phyloP scores from a whole-genome alignment of 2,888 invertebrate genomes.

The Protophormia terraenovae region DNA sequence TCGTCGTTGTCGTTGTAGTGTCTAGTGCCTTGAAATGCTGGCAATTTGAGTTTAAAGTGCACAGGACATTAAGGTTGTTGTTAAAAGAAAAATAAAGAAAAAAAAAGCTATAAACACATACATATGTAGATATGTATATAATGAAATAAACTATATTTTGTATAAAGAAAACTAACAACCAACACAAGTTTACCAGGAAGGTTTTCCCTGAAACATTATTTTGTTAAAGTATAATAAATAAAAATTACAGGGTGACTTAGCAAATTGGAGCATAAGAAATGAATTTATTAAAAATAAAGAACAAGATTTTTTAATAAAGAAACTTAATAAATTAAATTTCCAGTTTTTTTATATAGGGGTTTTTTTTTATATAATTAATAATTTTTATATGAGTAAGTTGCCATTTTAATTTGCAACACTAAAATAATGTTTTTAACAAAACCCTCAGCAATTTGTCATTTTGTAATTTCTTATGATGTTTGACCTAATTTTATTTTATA shows the following conservation, averaged over 20 bases:
- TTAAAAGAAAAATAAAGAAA: neutral
- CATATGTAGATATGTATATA: neutral
- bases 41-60: constrained; percentile 46
- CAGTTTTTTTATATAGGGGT: no score
- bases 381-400: no score
- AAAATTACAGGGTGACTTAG: constrained; percentile 47
- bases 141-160: neutral
- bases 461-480: no score
- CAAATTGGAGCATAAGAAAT: constrained; percentile 14
- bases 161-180: neutral
- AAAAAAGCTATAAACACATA: neutral
- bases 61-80: constrained; percentile 42
- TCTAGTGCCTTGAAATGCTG: constrained; percentile 24
- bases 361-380: no score
- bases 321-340: no score
- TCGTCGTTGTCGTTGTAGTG: constrained; percentile 35
- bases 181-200: constrained; percentile 1
- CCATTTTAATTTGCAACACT: no score
- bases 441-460: no score
- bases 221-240: constrained; percentile 39
- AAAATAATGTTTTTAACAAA: no score
- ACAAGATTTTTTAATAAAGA: neutral
- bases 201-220: constrained; percentile 44
- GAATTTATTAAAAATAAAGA: neutral
- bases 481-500: no score